A percentile compares a stretch with the other conserved stretches of the same genome.
phyloP scores from a whole-genome alignment of 2,797 vertebrate species.

The Molossus alvarezi region DNA sequence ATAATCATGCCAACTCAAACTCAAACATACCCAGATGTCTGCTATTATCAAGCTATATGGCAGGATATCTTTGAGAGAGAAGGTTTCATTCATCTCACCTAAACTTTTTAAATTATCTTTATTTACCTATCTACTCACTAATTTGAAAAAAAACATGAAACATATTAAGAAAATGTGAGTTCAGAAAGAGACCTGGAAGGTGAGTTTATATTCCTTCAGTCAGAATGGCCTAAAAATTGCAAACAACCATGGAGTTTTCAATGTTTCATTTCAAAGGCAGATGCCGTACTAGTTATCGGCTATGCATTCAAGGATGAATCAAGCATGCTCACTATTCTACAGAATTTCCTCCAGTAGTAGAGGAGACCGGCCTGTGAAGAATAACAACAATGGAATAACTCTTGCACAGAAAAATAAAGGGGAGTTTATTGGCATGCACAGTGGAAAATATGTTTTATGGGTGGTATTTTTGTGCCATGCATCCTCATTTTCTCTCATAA shows the following conservation, averaged over 20 bases:
- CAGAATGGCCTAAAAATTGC: not conserved
- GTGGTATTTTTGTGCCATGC: not conserved
- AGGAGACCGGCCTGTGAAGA: not conserved
- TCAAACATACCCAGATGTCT: not conserved
- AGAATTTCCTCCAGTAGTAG: not conserved
- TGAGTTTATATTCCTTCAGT: not conserved
- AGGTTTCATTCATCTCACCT: not conserved
- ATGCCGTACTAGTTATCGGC: not conserved
- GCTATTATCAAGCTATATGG: not conserved
- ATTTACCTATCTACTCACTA: not conserved
- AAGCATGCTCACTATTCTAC: not conserved
- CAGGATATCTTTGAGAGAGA: not conserved
- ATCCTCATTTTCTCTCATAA: not conserved
- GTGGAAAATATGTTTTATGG: not conserved
- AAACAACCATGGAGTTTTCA: not conserved
- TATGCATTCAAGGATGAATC: not conserved
- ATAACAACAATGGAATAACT: not conserved
- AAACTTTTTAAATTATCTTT: not conserved
- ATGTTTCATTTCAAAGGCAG: not conserved
- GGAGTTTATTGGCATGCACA: not conserved
- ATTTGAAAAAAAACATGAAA: conserved; percentile 8
- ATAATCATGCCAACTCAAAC: not conserved
- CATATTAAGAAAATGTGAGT: not conserved
- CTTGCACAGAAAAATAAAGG: not conserved
- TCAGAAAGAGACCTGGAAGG: not conserved